These are phyloP conservation scores for Callyntrura guangdongensis DNA, from an alignment of 2,888 invertebrate genomes.

Conservation along the genomic window DNA sequence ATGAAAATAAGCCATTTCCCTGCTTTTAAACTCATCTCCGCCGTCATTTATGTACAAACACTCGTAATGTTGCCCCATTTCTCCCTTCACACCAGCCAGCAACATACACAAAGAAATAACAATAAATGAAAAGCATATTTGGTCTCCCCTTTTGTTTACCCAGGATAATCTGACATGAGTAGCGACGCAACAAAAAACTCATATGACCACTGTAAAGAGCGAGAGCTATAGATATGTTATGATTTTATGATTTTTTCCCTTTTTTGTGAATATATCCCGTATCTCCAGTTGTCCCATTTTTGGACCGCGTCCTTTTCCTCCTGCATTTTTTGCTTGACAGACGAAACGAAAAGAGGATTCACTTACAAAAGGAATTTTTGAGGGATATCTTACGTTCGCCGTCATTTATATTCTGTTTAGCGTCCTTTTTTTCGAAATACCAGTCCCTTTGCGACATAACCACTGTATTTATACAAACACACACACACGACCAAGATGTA, in stretches of 20 bases:
- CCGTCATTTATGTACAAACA: too few species aligned
- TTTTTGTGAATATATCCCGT: background rate
- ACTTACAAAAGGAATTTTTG: too few species aligned
- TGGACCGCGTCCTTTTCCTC: background rate
- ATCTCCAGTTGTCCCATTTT: slow-evolving; percentile 14
- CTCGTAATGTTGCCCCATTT: too few species aligned
- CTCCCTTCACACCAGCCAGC: background rate
- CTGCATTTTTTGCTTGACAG: too few species aligned
- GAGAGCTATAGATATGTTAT: background rate
- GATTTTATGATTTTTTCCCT: background rate
- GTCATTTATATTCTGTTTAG: background rate
- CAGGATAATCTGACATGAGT: background rate
- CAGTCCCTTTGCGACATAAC: background rate
- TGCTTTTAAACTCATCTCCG: slow-evolving; percentile 36
- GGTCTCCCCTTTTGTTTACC: background rate
- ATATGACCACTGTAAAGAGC: background rate
- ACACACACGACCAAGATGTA: background rate
- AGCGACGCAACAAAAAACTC: background rate
- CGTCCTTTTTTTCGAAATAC: background rate
- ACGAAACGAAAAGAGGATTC: too few species aligned
- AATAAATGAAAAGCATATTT: slow-evolving; percentile 29
- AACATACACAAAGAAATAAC: background rate
- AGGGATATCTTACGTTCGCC: too few species aligned
- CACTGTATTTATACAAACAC: background rate
- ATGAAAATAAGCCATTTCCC: slow-evolving; percentile 25